A percentile compares a stretch with the other conserved stretches of the same genome.
Conservation (phyloP, 2,113 vertebrate species). For the Crypturellus undulatus region DNA sequence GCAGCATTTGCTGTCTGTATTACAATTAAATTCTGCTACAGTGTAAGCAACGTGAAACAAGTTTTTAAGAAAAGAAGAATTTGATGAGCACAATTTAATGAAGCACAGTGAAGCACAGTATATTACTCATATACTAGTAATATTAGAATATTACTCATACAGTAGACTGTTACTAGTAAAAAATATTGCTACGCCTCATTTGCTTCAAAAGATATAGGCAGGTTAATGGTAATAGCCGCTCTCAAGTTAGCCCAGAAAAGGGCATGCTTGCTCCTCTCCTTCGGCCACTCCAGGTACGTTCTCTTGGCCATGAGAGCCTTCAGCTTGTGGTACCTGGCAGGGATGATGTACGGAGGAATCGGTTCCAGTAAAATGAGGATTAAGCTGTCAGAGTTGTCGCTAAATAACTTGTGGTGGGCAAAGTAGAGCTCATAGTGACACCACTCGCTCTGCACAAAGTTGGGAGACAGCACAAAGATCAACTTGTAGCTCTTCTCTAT, state of each 20-base stretch:
- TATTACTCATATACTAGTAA: neutral
- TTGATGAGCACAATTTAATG: neutral
- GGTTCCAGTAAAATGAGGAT: slow-evolving; percentile 90
- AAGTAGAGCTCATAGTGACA: slow-evolving; percentile 96
- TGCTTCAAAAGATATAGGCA: neutral
- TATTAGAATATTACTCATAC: neutral
- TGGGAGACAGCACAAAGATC: slow-evolving; percentile 88
- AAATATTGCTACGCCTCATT: neutral
- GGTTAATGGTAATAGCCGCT: slow-evolving; percentile 77
- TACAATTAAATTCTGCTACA: neutral
- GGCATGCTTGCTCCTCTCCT: slow-evolving; percentile 84
- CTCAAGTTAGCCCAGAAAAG: slow-evolving; percentile 90
- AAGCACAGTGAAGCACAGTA: neutral
- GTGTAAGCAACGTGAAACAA: neutral
- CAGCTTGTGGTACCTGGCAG: slow-evolving; percentile 87
- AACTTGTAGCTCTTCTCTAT: slow-evolving; percentile 88
- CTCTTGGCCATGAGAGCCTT: slow-evolving; percentile 85
- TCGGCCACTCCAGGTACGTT: slow-evolving; percentile 91
- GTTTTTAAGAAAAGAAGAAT: neutral
- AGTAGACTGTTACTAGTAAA: neutral
- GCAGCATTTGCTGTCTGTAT: neutral
- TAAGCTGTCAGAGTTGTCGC: slow-evolving; percentile 77
- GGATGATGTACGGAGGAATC: slow-evolving; percentile 85
- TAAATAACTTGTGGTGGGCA: slow-evolving; percentile 86
- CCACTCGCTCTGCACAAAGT: slow-evolving; percentile 94